phyloP scores from a whole-genome alignment of 2,888 invertebrate genomes.

The Drosophila putrida region DNA sequence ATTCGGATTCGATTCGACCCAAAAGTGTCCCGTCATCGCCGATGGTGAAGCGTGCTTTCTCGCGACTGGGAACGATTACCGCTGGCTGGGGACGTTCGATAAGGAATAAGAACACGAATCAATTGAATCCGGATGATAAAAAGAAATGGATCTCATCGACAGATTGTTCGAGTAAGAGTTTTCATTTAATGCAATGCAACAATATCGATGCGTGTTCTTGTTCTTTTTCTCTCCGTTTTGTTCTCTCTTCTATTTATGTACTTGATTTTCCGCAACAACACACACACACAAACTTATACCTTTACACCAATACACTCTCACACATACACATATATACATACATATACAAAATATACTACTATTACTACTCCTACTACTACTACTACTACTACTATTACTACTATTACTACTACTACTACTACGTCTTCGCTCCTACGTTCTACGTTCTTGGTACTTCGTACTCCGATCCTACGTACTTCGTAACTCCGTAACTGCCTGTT shows the following conservation, averaged over 20 bases:
- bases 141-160: constrained; percentile 97
- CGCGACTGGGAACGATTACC: constrained; percentile 95
- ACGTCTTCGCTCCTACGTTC: constrained; percentile 34
- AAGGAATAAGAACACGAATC: constrained; percentile 93
- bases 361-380: too few relatives aligned
- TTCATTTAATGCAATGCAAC: constrained; percentile 76
- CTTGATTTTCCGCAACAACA: constrained; percentile 30
- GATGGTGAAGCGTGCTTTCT: constrained; percentile 96
- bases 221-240: constrained; percentile 56
- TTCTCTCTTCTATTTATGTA: constrained; percentile 47
- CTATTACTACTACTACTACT: constrained; percentile 21
- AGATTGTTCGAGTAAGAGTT: constrained; percentile 94
- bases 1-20: constrained; percentile 93
- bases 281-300: constrained; percentile 13
- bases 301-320: constrained; percentile 3
- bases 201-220: constrained; percentile 84
- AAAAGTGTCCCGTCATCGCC: constrained; percentile 97
- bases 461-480: constrained; percentile 44
- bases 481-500: constrained; percentile 53
- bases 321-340: constrained; percentile 9
- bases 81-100: constrained; percentile 96
- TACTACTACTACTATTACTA: constrained; percentile 16
- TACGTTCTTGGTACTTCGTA: constrained; percentile 39
- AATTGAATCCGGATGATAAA: constrained; percentile 93
- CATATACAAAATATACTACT: constrained; percentile 11